phyloP scores from a whole-genome alignment of 2,797 vertebrate genomes.

The Carapus acus region DNA sequence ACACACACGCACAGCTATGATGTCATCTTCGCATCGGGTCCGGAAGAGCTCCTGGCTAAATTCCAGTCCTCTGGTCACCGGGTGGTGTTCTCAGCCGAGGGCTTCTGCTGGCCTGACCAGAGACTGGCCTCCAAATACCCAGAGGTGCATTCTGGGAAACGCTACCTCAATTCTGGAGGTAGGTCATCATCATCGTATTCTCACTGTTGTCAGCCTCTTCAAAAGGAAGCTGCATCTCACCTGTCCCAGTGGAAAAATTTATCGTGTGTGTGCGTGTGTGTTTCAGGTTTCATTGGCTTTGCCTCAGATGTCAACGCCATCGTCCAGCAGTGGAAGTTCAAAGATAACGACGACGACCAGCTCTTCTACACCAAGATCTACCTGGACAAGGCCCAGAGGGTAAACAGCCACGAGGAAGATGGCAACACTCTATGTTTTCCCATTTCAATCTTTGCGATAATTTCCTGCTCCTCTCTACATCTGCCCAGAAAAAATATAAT shows the following conservation, averaged over 20 bases:
- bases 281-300: conserved; percentile 79
- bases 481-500: conserved; percentile 74
- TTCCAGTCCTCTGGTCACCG: conserved; percentile 73
- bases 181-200: conserved; percentile 1
- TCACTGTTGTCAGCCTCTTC: not conserved
- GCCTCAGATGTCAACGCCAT: conserved; percentile 70
- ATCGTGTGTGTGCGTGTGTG: conserved; percentile 12
- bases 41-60: conserved; percentile 77
- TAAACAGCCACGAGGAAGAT: conserved; percentile 26
- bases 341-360: conserved; percentile 83
- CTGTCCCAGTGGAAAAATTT: not conserved
- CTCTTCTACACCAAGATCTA: conserved; percentile 85
- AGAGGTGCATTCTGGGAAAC: conserved; percentile 75
- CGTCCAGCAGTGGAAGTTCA: conserved; percentile 81
- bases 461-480: conserved; percentile 33
- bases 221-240: not conserved
- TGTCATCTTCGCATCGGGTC: conserved; percentile 78
- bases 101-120: conserved; percentile 89
- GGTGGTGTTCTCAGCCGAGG: conserved; percentile 82
- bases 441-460: not conserved
- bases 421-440: no score
- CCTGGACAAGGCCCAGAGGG: conserved; percentile 78
- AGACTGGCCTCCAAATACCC: conserved; percentile 80
- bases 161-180: conserved; percentile 89
- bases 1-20: conserved; percentile 77